Evolutionary conservation across 92 coral and sea anemone species (phyloP), one percentile per base, ranked within the genome.

Genomic region (Palythoa caribaeorum): DNA sequence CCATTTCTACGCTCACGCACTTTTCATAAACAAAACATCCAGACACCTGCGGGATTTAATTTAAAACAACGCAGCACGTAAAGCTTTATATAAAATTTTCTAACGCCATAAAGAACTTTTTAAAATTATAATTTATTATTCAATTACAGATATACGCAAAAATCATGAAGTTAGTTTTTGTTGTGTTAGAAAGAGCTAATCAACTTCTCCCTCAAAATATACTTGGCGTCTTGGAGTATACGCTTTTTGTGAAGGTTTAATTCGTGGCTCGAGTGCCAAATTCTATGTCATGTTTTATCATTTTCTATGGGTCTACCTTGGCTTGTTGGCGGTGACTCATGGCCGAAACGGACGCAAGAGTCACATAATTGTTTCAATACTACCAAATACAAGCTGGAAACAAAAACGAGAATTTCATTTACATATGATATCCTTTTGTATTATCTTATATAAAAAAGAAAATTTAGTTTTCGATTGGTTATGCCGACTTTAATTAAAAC

Each of bases 61-160:
- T 20, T 66, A 65, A 65, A 80, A 80, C 76, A 81, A 81, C 73
- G 66, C 76, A 81, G 60, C 86, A 52, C 71, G 74, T 47, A 48
- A 11, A 76, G 16, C 72, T 66, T 68, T 47, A 57, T 66, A 81
- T 76, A 9, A 66, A 66, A 20, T 60, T 62, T 79, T 80, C 85
- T 63, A 80, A 65, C 39, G 76, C 48, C 86, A 47, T 44, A 81
- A 40, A 16, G 76, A 44, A 65, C 35, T 65, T 68, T 80, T 47
- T 47, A 21, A 39, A 50, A 65, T 68, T 51, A 68, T 68, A 28
- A 66, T 68, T 81, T 81, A 68, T 66, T 47, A 66, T 81, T 39
- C 59, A 68, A 81, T 81, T 81, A 81, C 19, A 39, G 60, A 66
- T 81, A 66, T 54, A 68, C 86, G 47, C 47, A 60, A 47, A 66